Evolutionary conservation across 1,140 invertebrate species (phyloP), one percentile per base, ranked within the genome.

Genomic region (Ephestia elutella): DNA sequence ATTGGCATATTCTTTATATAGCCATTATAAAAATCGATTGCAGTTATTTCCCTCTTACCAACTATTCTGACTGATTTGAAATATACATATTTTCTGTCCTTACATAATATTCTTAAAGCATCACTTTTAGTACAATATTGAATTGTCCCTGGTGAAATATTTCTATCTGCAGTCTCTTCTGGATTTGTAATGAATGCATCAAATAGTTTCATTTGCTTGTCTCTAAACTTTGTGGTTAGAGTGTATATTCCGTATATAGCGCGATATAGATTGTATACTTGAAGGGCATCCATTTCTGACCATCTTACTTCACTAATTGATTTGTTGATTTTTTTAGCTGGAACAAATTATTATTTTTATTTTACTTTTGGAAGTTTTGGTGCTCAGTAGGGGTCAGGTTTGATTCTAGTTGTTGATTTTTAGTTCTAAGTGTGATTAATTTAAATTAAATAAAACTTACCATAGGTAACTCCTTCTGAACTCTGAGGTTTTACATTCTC

Each of bases 271-370:
- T 94, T 90, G 69, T 92, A 94, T 15, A 95, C 75, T 69, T 93
- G 72, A 57, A 66, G 73, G 0, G 93, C 90, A 25, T 81, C 90
- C 87, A 92, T 92, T 54, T 89, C 71, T 2, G 87, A 63, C 94
- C 94, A 96, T 61, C 89, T 87, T 10, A 95, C 83, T 70, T 90
- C 82, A 11, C 92, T 90, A 55, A 93, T 89, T 35, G 78, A 71
- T 48, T 87, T 79, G 30, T 87, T 90, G 57, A 95, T 90, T 90
- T 94, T 94, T 58, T 93, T 94, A 48, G 94, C 94, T 95, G 70
- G 68, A 91, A 92, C 7, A 44, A 44, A 15, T 15, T 15, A 13
- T n/a, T n/a, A n/a, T n/a, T n/a, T n/a, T n/a, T n/a, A n/a, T n/a
- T n/a, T n/a, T n/a, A n/a, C n/a, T n/a, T n/a, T n/a, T n/a, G n/a